Conservation (phyloP, 2,888 invertebrate species). For the Theretra japonica region DNA sequence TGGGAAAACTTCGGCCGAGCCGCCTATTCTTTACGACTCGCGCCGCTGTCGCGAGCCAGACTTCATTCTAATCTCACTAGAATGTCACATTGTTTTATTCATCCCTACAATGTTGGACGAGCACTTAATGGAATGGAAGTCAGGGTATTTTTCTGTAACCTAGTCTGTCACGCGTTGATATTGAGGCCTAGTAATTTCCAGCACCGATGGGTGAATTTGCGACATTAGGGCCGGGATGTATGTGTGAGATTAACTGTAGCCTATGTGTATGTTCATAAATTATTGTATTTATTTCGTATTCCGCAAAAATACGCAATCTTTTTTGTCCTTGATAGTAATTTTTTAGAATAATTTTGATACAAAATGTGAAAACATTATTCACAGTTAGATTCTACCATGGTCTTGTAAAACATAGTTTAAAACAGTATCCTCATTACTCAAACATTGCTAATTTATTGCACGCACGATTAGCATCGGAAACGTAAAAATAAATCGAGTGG, state of each 20-base stretch:
- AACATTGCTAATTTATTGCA: too few relatives aligned
- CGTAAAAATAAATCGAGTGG: conserved; percentile 60
- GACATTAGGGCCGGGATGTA: too few relatives aligned
- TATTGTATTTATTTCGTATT: too few relatives aligned
- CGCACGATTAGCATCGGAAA: conserved; percentile 56
- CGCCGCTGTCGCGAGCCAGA: conserved; percentile 61
- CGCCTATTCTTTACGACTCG: conserved; percentile 81
- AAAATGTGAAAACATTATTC: too few relatives aligned
- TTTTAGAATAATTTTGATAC: too few relatives aligned
- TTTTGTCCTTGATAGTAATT: too few relatives aligned
- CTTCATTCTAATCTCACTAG: conserved; percentile 48
- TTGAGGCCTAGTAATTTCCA: too few relatives aligned
- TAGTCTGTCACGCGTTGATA: not conserved
- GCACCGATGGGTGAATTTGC: too few relatives aligned
- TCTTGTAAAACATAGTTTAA: not conserved
- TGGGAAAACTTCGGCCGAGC: conserved; percentile 76
- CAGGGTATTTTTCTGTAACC: not conserved
- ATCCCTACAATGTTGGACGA: not conserved
- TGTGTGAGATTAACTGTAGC: too few relatives aligned
- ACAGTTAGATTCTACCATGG: not conserved
- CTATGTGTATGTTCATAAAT: too few relatives aligned
- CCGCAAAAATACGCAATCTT: too few relatives aligned
- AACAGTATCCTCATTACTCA: conserved; percentile 14
- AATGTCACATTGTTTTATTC: conserved; percentile 26
- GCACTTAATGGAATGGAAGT: not conserved